Evolutionary conservation across 64 coral and sea anemone genomes (phyloP), one percentile per base, ranked within the genome.

Genomic region (Actinia tenebrosa): DNA sequence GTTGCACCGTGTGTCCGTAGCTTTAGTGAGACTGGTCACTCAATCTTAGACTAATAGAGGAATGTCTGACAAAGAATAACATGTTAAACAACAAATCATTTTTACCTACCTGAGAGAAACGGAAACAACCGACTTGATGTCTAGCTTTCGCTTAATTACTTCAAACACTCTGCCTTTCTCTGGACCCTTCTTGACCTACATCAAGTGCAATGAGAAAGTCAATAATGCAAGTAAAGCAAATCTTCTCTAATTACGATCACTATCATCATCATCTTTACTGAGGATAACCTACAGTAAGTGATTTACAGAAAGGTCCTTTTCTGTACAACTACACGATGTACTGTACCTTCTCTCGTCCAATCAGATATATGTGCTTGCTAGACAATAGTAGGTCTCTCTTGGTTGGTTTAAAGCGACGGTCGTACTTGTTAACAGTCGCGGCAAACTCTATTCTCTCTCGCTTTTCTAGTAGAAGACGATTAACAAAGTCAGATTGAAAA

Each of bases 371-470:
- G 64, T 99, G 97, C 86, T 95, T 99, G 93, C 90, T 95, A 45
- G 97, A 99, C 63, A 95, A 69, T 20, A 99, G 83, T 25, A 99
- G 86, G 83, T 99, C 97, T 78, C 97, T 88, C 79, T 99, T 99
- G 66, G 91, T 99, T 60, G 93, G 80, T 86, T 99, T 99, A 69
- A 99, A 99, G 37, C 97, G 88, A 60, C 97, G 91, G 45, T 99
- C 97, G 61, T 99, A 99, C 66, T 99, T 99, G 79, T 87, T 95
- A 27, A 95, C 93, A 14, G 97, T 99, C 45, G 91, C 90, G 27
- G 97, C 97, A 95, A 99, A 99, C 80, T 99, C 97, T 22, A 99
- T 99, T 82, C 97, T 87, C 88, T 99, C 97, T 18, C 97, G 91
- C 53, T 99, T 99, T 89, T 99, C 97, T 99, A 42, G 27, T 64